Conservation (phyloP, 2,888 invertebrate species). For the Eupithecia subfuscata region DNA sequence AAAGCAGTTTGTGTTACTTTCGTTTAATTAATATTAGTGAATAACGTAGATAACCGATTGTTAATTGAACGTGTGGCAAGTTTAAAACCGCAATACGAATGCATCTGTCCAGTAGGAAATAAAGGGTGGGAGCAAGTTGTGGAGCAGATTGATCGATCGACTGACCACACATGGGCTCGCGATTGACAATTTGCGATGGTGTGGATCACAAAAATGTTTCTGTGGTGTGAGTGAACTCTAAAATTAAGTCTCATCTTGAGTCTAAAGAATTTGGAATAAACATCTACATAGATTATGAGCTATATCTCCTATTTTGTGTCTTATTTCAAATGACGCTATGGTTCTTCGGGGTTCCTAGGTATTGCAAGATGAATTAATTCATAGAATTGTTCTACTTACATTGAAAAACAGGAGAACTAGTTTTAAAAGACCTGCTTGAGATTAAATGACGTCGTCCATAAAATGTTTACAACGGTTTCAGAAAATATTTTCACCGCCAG, state of each 20-base stretch:
- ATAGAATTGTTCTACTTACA: not conserved
- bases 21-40: not conserved
- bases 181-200: not conserved
- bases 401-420: not conserved
- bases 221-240: not conserved
- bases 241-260: too few relatives aligned
- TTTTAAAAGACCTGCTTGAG: not conserved
- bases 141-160: conserved; percentile 36
- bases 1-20: too few relatives aligned
- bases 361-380: not conserved
- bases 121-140: conserved; percentile 39
- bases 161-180: conserved; percentile 25
- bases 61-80: not conserved
- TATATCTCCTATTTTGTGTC: too few relatives aligned
- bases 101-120: conserved; percentile 37
- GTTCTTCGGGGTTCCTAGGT: too few relatives aligned
- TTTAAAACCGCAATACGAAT: conserved; percentile 24
- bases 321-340: too few relatives aligned
- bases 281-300: too few relatives aligned
- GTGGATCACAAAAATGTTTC: not conserved
- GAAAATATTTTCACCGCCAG: conserved; percentile 27
- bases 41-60: not conserved
- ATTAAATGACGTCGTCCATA: not conserved
- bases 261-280: too few relatives aligned
- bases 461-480: not conserved